A percentile compares a stretch with the other conserved stretches of the same genome.
phyloP scores from a whole-genome alignment of 2,888 invertebrate species.

The Molanna angustata region DNA sequence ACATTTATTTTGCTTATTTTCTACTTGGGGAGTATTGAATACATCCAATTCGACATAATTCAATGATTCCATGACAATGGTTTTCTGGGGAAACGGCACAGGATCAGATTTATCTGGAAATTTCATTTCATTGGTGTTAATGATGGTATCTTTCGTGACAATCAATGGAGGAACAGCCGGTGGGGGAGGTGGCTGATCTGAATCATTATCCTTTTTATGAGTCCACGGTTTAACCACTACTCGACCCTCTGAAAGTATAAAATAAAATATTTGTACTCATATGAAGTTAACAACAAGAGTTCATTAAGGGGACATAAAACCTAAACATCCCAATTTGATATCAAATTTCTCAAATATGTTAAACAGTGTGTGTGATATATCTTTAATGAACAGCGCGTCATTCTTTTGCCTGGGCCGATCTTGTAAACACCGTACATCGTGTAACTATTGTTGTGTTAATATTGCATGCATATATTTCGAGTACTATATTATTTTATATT shows the following conservation, averaged over 20 bases:
- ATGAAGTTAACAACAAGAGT: no score
- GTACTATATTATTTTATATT: no score
- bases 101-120: background rate
- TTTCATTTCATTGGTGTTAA: background rate
- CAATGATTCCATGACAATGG: slow-evolving; percentile 48
- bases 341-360: no score
- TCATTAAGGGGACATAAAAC: no score
- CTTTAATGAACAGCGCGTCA: no score
- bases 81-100: slow-evolving; percentile 49
- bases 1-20: background rate
- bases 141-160: background rate
- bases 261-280: no score
- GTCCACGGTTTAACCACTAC: slow-evolving; percentile 37
- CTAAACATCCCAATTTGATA: no score
- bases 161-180: slow-evolving; percentile 21
- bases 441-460: no score
- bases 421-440: no score
- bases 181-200: slow-evolving; percentile 34
- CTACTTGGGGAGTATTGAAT: slow-evolving; percentile 36
- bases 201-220: slow-evolving; percentile 34
- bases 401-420: no score
- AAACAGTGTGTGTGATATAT: no score
- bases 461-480: no score
- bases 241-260: slow-evolving; percentile 33
- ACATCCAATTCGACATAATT: slow-evolving; percentile 55